Evolutionary conservation across 1,140 invertebrate genomes (phyloP), one percentile per base, ranked within the genome.

Genomic region (Mamestra configurata): DNA sequence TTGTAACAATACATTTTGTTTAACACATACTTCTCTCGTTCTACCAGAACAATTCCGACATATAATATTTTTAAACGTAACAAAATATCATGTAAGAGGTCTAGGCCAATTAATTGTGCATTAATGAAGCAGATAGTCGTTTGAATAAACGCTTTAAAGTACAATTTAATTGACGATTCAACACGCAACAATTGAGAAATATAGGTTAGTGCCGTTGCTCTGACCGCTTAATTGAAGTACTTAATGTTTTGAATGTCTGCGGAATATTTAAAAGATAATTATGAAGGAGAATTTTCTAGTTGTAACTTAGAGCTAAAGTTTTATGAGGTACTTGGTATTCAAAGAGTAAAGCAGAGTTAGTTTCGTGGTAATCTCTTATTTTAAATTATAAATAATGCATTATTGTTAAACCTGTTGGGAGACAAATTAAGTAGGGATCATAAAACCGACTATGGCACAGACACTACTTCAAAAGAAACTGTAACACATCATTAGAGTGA

Each of bases 111-210:
- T 85, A 85, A 88, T 82, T 80, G 77, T 83, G 66, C 83, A 88
- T 86, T 88, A 84, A 85, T 88, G 82, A 84, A 87, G 73, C 79
- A 84, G 85, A 88, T 85, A 81, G 84, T 70, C 66, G 76, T 83
- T 77, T 86, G 78, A 84, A 83, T 85, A 89, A 89, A 82, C 82
- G 82, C 84, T 87, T 86, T 79, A 84, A 89, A 91, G 88, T 89
- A 86, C 84, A 87, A 90, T 91, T 91, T 90, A 91, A 90, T 90
- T 89, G 86, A 85, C 88, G 83, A 88, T 83, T 82, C 85, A 85
- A 83, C 86, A 88, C 86, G 84, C 84, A 80, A 86, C 85, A 84
- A 87, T 88, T 90, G 82, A 70, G 79, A 86, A 55, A 89, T 88
- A 81, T 89, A 84, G 89, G 88, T 86, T 87, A 86, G 77, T 84